These are phyloP conservation scores for Cepaea nemoralis DNA, from an alignment of 1,140 invertebrate genomes.

Conservation along the genomic window DNA sequence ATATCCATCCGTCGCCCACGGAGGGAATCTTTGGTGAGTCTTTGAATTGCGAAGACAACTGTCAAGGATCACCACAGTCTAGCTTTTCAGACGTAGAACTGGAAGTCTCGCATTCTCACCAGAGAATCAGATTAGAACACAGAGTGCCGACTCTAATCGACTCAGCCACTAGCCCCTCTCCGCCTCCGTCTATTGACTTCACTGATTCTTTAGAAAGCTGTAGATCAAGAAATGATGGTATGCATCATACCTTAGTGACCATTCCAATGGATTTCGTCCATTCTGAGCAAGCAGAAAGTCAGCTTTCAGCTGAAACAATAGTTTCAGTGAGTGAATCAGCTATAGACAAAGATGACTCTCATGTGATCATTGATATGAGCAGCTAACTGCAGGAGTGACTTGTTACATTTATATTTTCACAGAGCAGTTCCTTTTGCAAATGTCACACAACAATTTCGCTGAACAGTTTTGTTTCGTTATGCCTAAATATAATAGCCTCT, in stretches of 20 bases:
- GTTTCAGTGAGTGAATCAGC: neutral
- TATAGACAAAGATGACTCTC: neutral
- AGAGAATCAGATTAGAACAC: neutral
- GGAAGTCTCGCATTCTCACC: neutral
- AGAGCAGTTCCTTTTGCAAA: too few relatives aligned
- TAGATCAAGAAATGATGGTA: neutral
- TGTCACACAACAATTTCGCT: neutral
- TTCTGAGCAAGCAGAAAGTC: neutral
- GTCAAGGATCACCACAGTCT: neutral
- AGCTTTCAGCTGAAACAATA: neutral
- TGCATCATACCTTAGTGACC: neutral
- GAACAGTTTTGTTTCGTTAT: neutral
- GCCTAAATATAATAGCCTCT: neutral
- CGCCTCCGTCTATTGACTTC: constrained; percentile 9
- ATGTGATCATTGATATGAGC: neutral
- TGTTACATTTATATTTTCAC: neutral
- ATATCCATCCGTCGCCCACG: neutral
- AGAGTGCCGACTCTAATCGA: constrained; percentile 25
- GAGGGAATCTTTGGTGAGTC: neutral
- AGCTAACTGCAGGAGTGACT: neutral
- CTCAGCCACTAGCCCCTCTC: constrained; percentile 37
- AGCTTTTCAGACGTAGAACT: neutral
- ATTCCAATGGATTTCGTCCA: constrained; percentile 1
- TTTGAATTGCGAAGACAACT: neutral
- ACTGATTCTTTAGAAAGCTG: neutral